phyloP scores from a whole-genome alignment of 2,113 vertebrate species.

The Todiramphus saurophagus region DNA sequence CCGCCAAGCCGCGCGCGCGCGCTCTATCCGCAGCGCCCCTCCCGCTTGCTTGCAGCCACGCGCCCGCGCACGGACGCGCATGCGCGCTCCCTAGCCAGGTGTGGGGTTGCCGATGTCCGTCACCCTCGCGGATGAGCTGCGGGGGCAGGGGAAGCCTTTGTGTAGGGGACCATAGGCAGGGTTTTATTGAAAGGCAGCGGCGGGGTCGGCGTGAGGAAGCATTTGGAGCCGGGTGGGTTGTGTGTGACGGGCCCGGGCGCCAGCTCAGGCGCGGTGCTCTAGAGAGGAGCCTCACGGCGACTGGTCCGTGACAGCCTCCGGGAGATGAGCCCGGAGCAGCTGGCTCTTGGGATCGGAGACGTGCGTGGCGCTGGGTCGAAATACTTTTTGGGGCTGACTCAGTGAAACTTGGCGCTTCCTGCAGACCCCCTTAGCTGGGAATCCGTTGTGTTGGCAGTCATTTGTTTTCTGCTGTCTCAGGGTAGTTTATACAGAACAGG shows the following conservation, averaged over 20 bases:
- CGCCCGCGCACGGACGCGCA: background rate
- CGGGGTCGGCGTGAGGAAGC: too few species aligned
- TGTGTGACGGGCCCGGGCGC: fast-evolving
- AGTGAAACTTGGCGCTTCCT: background rate
- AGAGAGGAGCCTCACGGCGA: fast-evolving
- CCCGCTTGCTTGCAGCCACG: too few species aligned
- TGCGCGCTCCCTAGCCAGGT: background rate
- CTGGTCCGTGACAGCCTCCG: fast-evolving
- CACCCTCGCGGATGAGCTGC: background rate
- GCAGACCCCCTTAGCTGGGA: background rate
- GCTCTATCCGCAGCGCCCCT: too few species aligned
- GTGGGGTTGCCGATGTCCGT: background rate
- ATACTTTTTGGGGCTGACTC: background rate
- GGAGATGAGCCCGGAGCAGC: background rate
- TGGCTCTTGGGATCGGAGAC: fast-evolving
- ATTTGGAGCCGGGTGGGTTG: background rate
- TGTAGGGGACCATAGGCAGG: background rate
- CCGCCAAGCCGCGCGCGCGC: background rate
- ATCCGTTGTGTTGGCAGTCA: background rate
- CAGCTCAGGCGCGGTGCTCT: fast-evolving
- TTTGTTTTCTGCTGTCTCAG: background rate
- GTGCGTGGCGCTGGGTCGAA: background rate
- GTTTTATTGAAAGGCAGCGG: too few species aligned
- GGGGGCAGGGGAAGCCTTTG: background rate
- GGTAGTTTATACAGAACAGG: background rate